These are phyloP conservation scores for Toxotes jaculatrix DNA, from an alignment of 2,113 vertebrate genomes.

Conservation along the genomic window DNA sequence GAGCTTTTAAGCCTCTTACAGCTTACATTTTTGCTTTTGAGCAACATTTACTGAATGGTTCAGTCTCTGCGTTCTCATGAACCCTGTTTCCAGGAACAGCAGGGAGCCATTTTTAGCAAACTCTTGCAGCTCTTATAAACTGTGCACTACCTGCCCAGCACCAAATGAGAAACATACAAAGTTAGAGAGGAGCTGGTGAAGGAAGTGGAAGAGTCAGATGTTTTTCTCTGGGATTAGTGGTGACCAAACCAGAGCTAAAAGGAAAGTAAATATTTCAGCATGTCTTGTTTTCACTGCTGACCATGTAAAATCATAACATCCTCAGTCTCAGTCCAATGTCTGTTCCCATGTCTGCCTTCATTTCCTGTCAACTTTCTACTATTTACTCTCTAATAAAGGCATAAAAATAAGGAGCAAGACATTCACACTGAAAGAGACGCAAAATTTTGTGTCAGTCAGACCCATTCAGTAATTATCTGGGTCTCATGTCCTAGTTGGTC, in stretches of 20 bases:
- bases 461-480: no score
- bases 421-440: no score
- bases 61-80: neutral
- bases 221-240: neutral
- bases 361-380: no score
- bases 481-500: no score
- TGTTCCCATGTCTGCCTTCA: no score
- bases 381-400: no score
- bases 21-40: neutral
- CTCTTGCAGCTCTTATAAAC: neutral
- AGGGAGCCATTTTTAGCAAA: neutral
- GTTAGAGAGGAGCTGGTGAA: neutral
- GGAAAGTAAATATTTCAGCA: neutral
- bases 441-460: no score
- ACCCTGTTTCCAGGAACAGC: neutral
- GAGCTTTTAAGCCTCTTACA: neutral
- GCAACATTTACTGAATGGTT: neutral
- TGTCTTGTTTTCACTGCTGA: no score
- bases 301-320: no score
- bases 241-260: constrained; percentile 8
- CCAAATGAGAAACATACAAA: neutral
- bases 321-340: no score
- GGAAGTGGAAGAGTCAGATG: neutral
- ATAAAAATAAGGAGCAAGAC: no score
- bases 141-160: neutral